These are phyloP conservation scores for Drosophila heteroneura DNA, from an alignment of 2,888 invertebrate species.

Conservation along the genomic window DNA sequence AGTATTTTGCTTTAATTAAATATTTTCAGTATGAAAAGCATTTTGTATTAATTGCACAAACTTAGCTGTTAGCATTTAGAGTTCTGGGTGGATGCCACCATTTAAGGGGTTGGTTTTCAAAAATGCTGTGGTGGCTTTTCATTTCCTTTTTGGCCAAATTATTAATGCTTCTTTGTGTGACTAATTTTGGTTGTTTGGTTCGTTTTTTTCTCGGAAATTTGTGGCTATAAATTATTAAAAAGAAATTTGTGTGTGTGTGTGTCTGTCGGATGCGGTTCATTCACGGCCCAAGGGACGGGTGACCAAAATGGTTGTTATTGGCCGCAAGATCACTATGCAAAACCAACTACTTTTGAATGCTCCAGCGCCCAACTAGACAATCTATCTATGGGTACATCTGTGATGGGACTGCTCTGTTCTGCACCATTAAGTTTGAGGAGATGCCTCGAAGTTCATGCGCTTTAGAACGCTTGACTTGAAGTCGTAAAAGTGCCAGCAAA, in stretches of 20 bases:
- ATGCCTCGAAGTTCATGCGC: too few species aligned
- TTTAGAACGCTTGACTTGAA: too few species aligned
- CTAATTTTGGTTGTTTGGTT: conserved; percentile 46
- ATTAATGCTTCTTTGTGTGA: conserved; percentile 57
- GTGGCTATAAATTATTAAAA: conserved; percentile 45
- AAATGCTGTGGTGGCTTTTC: conserved; percentile 9
- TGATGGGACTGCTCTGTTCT: too few species aligned
- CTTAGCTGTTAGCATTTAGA: conserved; percentile 11
- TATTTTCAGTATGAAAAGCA: conserved; percentile 46
- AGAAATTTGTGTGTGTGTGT: neutral
- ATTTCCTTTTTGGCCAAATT: conserved; percentile 42
- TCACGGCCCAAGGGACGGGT: too few species aligned
- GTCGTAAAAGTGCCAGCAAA: too few species aligned
- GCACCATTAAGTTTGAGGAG: too few species aligned
- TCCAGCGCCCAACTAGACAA: too few species aligned
- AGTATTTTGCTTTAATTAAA: conserved; percentile 72
- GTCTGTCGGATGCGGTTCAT: too few species aligned
- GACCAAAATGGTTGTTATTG: too few species aligned
- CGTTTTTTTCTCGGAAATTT: conserved; percentile 27
- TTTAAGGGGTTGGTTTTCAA: conserved; percentile 16
- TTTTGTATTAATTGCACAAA: conserved; percentile 48
- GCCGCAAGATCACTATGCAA: too few species aligned
- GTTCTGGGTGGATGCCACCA: conserved; percentile 21
- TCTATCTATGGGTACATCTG: too few species aligned
- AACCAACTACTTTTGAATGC: too few species aligned